Evolutionary conservation across 2,797 vertebrate genomes (phyloP).

Genomic region (Potorous gilbertii): DNA sequence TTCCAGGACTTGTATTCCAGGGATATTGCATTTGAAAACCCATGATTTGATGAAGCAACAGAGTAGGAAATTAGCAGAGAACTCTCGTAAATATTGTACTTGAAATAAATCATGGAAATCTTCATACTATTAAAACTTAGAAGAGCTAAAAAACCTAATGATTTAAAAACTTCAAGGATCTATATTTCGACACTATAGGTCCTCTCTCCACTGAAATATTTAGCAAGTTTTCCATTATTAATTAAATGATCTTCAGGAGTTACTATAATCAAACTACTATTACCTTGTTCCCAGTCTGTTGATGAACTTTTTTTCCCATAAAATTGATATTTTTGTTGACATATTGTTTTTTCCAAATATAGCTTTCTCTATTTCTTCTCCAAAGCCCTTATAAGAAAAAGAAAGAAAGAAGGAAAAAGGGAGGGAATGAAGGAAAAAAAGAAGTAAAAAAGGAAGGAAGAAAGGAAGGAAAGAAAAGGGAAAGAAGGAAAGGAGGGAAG

Average conservation of each 20-base stretch:
- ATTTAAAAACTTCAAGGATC: background rate
- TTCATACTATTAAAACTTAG: background rate
- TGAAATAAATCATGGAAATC: background rate
- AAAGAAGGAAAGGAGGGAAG: no score
- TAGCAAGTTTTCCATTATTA: background rate
- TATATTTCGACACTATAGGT: background rate
- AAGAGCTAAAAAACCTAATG: background rate
- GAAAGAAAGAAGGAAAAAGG: background rate
- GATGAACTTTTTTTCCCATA: no score
- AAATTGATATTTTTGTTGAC: no score
- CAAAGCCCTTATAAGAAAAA: background rate
- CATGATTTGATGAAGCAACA: background rate
- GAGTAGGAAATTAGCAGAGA: constrained; percentile 1
- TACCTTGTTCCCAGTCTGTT: background rate
- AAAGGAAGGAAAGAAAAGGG: no score
- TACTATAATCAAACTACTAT: background rate
- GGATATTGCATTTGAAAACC: background rate
- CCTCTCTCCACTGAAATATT: background rate
- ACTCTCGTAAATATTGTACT: background rate
- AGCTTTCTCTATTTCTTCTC: background rate
- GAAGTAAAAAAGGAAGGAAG: no score
- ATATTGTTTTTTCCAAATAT: no score
- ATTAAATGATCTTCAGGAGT: background rate
- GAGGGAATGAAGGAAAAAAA: background rate
- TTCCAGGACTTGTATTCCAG: background rate